Evolutionary conservation across 2,888 invertebrate species (phyloP), one percentile per base, ranked within the genome.

Genomic region (Conchocele bisecta): DNA sequence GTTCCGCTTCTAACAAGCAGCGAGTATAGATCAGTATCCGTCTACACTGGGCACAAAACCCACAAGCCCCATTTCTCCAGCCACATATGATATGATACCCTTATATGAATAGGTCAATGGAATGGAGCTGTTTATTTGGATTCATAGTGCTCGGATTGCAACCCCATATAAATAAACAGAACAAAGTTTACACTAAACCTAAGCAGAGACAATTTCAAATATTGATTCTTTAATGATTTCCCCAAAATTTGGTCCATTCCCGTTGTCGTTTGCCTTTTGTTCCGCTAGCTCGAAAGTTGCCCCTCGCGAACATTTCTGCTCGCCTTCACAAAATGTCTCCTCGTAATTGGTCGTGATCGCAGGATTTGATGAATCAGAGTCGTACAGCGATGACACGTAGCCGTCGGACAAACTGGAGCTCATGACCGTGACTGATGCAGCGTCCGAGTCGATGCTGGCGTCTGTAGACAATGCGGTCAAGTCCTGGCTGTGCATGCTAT

Each of bases 221-320:
- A 97, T 96, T 76, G 96, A 95, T 92, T 97, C 96, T 92, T 96
- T 97, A 84, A 97, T 96, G 86, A 97, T 95, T 92, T 97, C 96
- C 59, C 96, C 96, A 89, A 97, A 96, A 91, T 96, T 96, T 60
- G 79, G 79, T 33, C 79, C 77, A 5, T 63, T 50, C 13, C 67
- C 53, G 7, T 71, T 72, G 7, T 82, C 77, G 22, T 59, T 61
- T 1, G 60, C 15, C 35, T 73, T 73, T 28, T 64, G 60, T 17
- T 57, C 76, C 17, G 57, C 53, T 15, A 72, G 66, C 50, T 76
- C 72, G 22, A 70, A 68, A 1, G 63, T 54, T 39, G 59, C 66
- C n/a, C 63, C 35, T 13, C 6, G 17, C 3, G 31, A 31, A n/a
- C 60, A 42, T n/a, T 60, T 69, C 48, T 75, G 66, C 22, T 46